Conservation (phyloP, 2,888 invertebrate species). For the Alloplasta piceator region DNA sequence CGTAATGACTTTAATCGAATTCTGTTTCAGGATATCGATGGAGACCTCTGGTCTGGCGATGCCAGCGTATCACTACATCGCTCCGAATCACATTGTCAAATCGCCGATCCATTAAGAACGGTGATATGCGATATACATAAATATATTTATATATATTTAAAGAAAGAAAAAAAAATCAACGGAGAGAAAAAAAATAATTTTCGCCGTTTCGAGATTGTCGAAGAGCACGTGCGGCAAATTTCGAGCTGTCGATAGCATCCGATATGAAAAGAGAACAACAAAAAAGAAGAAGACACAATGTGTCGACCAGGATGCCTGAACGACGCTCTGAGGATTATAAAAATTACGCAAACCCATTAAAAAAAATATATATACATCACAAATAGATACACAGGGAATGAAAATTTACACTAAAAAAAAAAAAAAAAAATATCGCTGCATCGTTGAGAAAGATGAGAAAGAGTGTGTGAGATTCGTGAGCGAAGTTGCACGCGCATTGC, state of each 20-base stretch:
- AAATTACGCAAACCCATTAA: slow-evolving; percentile 39
- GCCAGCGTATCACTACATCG: slow-evolving; percentile 96
- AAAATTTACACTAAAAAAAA: slow-evolving; percentile 18
- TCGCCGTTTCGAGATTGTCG: slow-evolving; percentile 68
- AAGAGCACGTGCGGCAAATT: slow-evolving; percentile 78
- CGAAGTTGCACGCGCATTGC: slow-evolving; percentile 27
- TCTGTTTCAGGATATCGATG: slow-evolving; percentile 94
- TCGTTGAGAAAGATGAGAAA: slow-evolving; percentile 18
- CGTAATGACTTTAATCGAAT: slow-evolving; percentile 64
- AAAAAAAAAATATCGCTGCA: slow-evolving; percentile 7
- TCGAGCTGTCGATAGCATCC: slow-evolving; percentile 77
- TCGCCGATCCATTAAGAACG: slow-evolving; percentile 92
- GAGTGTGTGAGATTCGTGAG: slow-evolving; percentile 8
- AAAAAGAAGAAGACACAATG: slow-evolving; percentile 51
- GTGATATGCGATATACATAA: slow-evolving; percentile 43
- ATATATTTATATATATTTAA: slow-evolving; percentile 31
- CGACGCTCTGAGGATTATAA: slow-evolving; percentile 41
- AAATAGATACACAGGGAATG: slow-evolving; percentile 46
- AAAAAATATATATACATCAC: slow-evolving; percentile 53
- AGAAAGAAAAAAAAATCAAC: background rate
- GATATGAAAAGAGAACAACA: slow-evolving; percentile 66
- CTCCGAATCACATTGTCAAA: slow-evolving; percentile 96
- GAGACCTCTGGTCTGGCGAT: slow-evolving; percentile 96
- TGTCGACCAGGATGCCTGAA: slow-evolving; percentile 40
- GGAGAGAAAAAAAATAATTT: slow-evolving; percentile 14